Percentiles rank a stretch among this genome's conserved stretches.
Conservation (phyloP, 2,113 vertebrate genomes). For the Leptodactylus fuscus region DNA sequence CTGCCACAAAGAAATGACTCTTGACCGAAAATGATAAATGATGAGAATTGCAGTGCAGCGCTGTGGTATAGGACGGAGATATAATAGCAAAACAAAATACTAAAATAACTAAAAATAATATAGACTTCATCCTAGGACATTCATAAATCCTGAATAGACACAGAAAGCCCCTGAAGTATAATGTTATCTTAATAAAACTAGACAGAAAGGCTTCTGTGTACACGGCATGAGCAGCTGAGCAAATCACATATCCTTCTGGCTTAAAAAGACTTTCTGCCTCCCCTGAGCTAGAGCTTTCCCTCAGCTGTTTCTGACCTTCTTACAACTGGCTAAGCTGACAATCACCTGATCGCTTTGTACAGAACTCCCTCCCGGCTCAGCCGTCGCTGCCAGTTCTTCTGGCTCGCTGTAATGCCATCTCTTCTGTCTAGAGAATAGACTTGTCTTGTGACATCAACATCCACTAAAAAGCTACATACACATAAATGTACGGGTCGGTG, state of each 20-base stretch:
- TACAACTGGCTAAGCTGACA: constrained; percentile 48
- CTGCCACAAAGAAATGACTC: too few species aligned
- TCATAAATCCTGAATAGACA: neutral
- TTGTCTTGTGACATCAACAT: constrained; percentile 5
- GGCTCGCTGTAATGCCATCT: constrained; percentile 1
- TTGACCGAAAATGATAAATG: too few species aligned
- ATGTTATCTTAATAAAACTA: neutral
- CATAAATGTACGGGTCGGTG: too few species aligned
- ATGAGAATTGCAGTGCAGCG: too few species aligned
- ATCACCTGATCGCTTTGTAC: constrained; percentile 48
- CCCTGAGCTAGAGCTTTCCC: constrained; percentile 38
- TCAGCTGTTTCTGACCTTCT: constrained; percentile 48
- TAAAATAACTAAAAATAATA: neutral
- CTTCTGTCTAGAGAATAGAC: neutral
- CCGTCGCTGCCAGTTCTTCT: constrained; percentile 17
- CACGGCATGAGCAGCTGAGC: constrained; percentile 16
- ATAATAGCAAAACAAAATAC: neutral
- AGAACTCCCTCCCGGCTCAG: constrained; percentile 33
- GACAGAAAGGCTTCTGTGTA: neutral
- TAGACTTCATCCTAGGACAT: neutral
- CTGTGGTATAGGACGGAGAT: too few species aligned
- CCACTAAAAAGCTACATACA: too few species aligned
- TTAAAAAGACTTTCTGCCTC: constrained; percentile 41
- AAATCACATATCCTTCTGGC: constrained; percentile 40
- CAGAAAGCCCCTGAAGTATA: neutral